Percentiles rank a stretch among this genome's conserved stretches.
phyloP scores from a whole-genome alignment of 2,113 vertebrate genomes.

The Gavialis gangeticus region DNA sequence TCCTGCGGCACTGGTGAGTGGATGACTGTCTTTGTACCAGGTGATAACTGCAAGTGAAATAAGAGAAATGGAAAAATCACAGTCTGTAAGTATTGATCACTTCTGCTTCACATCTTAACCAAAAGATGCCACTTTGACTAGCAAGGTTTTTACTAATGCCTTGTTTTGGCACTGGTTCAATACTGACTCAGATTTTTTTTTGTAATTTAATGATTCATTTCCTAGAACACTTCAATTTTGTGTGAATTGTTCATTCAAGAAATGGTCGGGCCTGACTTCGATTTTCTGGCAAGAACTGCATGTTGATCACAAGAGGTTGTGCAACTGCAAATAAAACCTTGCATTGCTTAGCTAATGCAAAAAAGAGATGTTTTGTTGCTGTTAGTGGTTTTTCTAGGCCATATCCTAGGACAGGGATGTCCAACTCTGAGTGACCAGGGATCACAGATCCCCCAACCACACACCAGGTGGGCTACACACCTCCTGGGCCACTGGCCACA shows the following conservation, averaged over 20 bases:
- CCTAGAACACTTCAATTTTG: neutral
- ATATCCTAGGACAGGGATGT: no score
- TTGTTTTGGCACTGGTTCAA: neutral
- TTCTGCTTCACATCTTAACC: conserved; percentile 13
- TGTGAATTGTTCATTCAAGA: neutral
- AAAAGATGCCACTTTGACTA: conserved; percentile 44
- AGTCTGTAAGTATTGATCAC: neutral
- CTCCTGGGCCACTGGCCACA: no score
- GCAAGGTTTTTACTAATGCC: neutral
- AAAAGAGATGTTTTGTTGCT: no score
- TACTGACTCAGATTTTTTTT: neutral
- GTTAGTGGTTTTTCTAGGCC: no score
- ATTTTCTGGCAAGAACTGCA: neutral
- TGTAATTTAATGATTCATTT: neutral
- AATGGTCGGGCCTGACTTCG: neutral
- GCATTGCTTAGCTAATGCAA: neutral
- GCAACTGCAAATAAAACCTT: neutral
- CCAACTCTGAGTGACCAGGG: no score
- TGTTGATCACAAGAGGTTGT: neutral
- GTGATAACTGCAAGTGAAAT: conserved; percentile 80
- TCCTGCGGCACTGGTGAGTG: conserved; percentile 76
- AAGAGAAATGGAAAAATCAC: neutral
- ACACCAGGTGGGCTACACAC: no score
- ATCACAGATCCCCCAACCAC: no score
- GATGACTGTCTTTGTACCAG: conserved; percentile 92